phyloP scores from a whole-genome alignment of 35 echinoderm and acorn worm genomes.

The Heliocidaris erythrogramma region DNA sequence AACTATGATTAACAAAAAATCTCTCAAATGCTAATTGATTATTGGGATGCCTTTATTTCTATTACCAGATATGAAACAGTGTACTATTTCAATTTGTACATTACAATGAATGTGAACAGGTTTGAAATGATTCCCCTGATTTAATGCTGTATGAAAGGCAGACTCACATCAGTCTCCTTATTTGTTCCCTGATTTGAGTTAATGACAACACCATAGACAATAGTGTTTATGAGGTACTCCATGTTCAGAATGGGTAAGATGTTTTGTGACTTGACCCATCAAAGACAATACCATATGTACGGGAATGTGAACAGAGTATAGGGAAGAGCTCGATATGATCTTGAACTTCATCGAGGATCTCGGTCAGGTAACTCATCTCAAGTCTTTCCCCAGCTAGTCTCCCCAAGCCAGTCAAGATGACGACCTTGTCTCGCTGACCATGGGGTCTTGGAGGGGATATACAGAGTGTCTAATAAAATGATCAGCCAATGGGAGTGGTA shows the following conservation, averaged over 20 bases:
- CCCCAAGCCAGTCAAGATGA: neutral
- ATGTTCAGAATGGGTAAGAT: too few species aligned
- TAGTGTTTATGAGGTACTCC: too few species aligned
- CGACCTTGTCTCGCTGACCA: neutral
- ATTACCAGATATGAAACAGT: neutral
- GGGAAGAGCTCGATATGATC: neutral
- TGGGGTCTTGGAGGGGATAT: neutral
- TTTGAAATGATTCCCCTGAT: neutral
- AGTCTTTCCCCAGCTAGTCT: neutral
- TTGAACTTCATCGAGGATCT: constrained; percentile 2
- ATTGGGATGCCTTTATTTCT: neutral
- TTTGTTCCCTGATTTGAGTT: neutral
- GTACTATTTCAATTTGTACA: neutral
- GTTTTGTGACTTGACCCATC: too few species aligned
- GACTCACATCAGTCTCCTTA: neutral
- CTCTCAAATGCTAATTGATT: neutral
- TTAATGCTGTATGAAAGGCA: neutral
- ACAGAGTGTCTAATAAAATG: neutral
- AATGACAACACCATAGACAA: neutral
- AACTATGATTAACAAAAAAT: neutral
- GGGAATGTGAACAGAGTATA: neutral
- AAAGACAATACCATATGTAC: too few species aligned
- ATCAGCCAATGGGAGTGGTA: neutral
- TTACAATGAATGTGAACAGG: neutral
- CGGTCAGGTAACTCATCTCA: constrained; percentile 31